Base-by-base conservation (phyloP, 2,888 invertebrate genomes). In the Tetanocera ferruginea region DNA sequence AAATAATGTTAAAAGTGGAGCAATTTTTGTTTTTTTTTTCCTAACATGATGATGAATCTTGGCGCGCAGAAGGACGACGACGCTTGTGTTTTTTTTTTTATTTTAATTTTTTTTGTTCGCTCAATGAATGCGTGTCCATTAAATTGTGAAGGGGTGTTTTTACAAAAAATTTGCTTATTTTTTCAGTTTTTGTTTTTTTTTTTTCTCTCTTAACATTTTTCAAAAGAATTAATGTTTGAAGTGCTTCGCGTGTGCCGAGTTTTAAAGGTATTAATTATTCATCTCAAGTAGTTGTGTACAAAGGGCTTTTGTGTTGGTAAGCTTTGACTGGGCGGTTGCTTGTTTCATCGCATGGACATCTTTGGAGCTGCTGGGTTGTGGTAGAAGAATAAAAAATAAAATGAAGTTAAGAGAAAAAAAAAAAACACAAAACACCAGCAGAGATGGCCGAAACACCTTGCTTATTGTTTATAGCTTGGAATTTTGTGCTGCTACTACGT, bases 191-290 rank as follows among this genome's bases (percentile, higher is more conserved):
- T 51, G 19, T 25, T 74, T 74, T 43, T 51, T 49, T 64, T 52
- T 34, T 23, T 9, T 9, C 28, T 74, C 51, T 9, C 11, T 25
- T 25, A 52, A 28, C 28, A 49, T 74, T 62, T 43, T 43, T 49
- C 25, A 62, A 51, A 31, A 43, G 62, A 62, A 57, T 57, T 72
- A 60, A 60, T 57, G 72, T 60, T 60, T 57, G 72, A 60, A 74
- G 60, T 74, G 62, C 62, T 62, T 64, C 74, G 64, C 74, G 74
- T 74, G 74, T 49, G 51, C 74, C 64, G 19, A 51, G 51, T 52
- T 66, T 74, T 55, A 62, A 31, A 34, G 31, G 64, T 51, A 74
- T 74, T 73, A 73, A 73, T 73, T 74, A 74, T 74, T 74, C 74
- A 74, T 74, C 64, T 74, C 49, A 66, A 74, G 64, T 55, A 72